These are phyloP conservation scores for Caradrina kadenii DNA, from an alignment of 2,888 invertebrate species.

Conservation along the genomic window DNA sequence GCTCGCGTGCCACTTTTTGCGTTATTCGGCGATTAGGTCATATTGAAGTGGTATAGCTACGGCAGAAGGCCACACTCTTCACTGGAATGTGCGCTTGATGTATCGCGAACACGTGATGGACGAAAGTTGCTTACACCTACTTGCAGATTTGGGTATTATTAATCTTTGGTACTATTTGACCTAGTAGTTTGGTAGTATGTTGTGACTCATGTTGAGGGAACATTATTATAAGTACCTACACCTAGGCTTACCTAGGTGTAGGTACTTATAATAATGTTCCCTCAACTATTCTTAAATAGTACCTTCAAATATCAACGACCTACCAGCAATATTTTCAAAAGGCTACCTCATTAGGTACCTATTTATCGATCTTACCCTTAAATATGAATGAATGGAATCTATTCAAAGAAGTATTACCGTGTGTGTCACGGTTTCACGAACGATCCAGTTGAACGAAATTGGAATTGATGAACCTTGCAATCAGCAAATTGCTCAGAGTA, in stretches of 20 bases:
- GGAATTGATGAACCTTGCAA: conserved; percentile 2
- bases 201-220: too few relatives aligned
- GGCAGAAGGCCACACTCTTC: conserved; percentile 40
- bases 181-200: background rate
- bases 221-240: background rate
- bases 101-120: conserved; percentile 52
- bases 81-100: conserved; percentile 41
- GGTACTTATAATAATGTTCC: background rate
- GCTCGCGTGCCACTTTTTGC: conserved; percentile 59
- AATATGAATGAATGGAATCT: background rate
- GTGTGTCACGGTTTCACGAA: background rate
- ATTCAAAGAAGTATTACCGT: background rate
- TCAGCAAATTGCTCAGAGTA: conserved; percentile 19
- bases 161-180: conserved; percentile 8
- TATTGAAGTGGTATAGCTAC: conserved; percentile 37
- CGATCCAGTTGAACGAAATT: background rate
- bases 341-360: background rate
- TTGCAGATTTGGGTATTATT: background rate
- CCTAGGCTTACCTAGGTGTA: background rate
- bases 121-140: conserved; percentile 38
- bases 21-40: conserved; percentile 61
- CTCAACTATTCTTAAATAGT: background rate
- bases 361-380: too few relatives aligned
- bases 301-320: background rate
- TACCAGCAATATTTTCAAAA: background rate